Evolutionary conservation across 1,140 invertebrate species (phyloP).

Genomic region (Drosophila bifasciata): DNA sequence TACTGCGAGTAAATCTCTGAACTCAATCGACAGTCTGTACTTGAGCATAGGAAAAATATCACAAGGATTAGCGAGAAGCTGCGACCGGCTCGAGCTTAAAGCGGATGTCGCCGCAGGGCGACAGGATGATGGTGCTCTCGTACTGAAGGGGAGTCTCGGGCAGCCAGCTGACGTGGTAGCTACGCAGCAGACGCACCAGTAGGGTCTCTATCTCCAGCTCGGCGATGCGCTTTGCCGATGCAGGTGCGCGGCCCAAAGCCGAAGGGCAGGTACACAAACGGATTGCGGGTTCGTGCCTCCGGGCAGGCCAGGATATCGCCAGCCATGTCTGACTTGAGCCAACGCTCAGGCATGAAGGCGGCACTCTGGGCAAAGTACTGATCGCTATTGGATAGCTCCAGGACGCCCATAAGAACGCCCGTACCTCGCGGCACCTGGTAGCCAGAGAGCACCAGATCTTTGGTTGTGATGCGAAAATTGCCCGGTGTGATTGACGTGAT

Average conservation of each 20-base stretch:
- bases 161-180: slow-evolving; percentile 84
- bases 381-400: slow-evolving; percentile 66
- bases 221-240: slow-evolving; percentile 88
- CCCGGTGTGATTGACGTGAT: slow-evolving; percentile 94
- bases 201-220: slow-evolving; percentile 89
- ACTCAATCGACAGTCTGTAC: slow-evolving; percentile 24
- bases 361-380: slow-evolving; percentile 88
- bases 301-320: slow-evolving; percentile 71
- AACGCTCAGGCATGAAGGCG: slow-evolving; percentile 90
- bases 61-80: not conserved
- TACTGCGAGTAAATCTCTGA: slow-evolving; percentile 56
- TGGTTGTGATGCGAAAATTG: slow-evolving; percentile 90
- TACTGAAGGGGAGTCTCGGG: slow-evolving; percentile 54
- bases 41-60: slow-evolving; percentile 20
- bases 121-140: slow-evolving; percentile 68
- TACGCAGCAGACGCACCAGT: slow-evolving; percentile 85
- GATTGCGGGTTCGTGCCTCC: slow-evolving; percentile 57
- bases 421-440: slow-evolving; percentile 92
- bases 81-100: slow-evolving; percentile 63
- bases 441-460: slow-evolving; percentile 90
- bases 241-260: slow-evolving; percentile 86
- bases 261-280: slow-evolving; percentile 84
- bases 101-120: slow-evolving; percentile 59
- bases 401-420: slow-evolving; percentile 58
- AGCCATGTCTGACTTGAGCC: slow-evolving; percentile 84